Base-by-base conservation (phyloP, 2,113 vertebrate species). In the Vimba vimba region DNA sequence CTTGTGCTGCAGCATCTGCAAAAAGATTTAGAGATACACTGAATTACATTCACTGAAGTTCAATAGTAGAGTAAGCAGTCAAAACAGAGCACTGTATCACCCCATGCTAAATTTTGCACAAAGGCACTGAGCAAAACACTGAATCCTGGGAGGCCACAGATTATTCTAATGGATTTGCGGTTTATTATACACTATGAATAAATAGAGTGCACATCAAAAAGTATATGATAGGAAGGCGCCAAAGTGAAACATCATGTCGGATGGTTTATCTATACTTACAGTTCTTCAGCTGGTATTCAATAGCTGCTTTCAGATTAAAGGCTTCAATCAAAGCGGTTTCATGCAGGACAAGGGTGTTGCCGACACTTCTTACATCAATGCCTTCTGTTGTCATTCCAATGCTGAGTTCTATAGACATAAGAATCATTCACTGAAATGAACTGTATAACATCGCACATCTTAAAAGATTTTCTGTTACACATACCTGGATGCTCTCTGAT, bases 271-370 rank as follows among this genome's bases (percentile, higher is more conserved):
- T 57, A 30, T 30, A 87, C 89, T 95, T 92, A 94, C 96, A 19
- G 90, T 98, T 98, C 88, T 89, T 95, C 84, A 98, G 92, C 87
- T 98, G 97, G 91, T 96, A 99, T 87, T 99, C 96, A 4, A 99
- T 97, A 88, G 97, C 98, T 0, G 97, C 97, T 91, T 98, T 99
- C 55, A 99, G 96, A 93, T 99, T 99, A 91, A 99, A 99, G 82
- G 96, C 97, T 92, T 99, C 98, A 68, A 99, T 96, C 79, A 99
- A 93, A 6, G 97, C 96, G 0, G 97, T 97, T 91, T 97, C 96
- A 59, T 99, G 98, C 80, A 99, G 95, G 0, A 97, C 95, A 83
- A 97, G 90, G 0, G 97, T 99, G 94, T 99, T 99, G 62, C 98
- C 98, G 1, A 99, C 98, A 0, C 98, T 99, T 87, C 95, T 96